Evolutionary conservation across 1,140 invertebrate genomes (phyloP).

Genomic region (Globodera rostochiensis): DNA sequence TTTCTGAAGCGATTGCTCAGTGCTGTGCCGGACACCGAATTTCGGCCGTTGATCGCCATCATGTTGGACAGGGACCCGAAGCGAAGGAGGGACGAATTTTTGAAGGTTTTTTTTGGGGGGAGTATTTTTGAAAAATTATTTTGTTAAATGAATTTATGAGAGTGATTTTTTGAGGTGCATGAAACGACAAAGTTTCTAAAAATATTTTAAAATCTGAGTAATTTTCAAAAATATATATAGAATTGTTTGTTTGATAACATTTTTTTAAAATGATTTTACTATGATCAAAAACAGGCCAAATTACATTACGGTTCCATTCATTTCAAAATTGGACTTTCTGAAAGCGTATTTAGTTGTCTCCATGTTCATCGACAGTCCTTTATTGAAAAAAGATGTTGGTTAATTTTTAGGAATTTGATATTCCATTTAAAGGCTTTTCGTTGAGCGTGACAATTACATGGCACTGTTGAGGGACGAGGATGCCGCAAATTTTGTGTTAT

Average conservation of each 20-base stretch:
- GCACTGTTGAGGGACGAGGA: slow-evolving; percentile 40
- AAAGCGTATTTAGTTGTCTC: slow-evolving; percentile 38
- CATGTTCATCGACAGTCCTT: slow-evolving; percentile 30
- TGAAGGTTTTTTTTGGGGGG: slow-evolving; percentile 27
- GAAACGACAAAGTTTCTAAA: too few relatives aligned
- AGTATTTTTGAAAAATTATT: slow-evolving; percentile 14
- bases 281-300: too few relatives aligned
- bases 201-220: too few relatives aligned
- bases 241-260: too few relatives aligned
- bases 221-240: too few relatives aligned
- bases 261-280: too few relatives aligned
- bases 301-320: too few relatives aligned
- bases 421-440: slow-evolving; percentile 43
- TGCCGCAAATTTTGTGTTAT: slow-evolving; percentile 38
- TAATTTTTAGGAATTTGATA: slow-evolving; percentile 16
- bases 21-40: slow-evolving; percentile 47
- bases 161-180: too few relatives aligned
- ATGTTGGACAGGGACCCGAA: slow-evolving; percentile 51
- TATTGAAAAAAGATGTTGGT: not conserved
- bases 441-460: slow-evolving; percentile 45
- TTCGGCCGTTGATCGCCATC: slow-evolving; percentile 43
- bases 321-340: not conserved
- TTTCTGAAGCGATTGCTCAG: slow-evolving; percentile 41
- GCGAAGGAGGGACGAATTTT: slow-evolving; percentile 42
- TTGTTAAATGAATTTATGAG: too few relatives aligned